Percentiles rank a stretch among this genome's conserved stretches.
These are phyloP conservation scores for Lanius ludovicianus DNA, from an alignment of 2,113 vertebrate species.

Conservation along the genomic window DNA sequence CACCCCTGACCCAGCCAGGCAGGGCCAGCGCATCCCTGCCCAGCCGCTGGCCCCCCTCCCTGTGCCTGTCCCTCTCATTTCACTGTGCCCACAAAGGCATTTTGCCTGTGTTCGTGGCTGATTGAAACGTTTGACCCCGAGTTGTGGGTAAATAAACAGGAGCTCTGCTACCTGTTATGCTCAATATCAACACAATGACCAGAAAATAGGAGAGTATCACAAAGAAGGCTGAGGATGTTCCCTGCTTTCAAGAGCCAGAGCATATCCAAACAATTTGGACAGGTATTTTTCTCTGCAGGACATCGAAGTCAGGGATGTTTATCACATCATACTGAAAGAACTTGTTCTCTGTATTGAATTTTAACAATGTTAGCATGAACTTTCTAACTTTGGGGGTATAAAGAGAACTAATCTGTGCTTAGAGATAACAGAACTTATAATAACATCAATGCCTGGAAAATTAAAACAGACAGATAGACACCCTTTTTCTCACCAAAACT, in stretches of 20 bases:
- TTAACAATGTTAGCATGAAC: neutral
- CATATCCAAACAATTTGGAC: neutral
- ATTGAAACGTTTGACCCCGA: neutral
- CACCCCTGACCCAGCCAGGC: neutral
- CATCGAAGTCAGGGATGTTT: neutral
- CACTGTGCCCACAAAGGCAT: rapidly evolving
- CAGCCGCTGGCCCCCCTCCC: rapidly evolving
- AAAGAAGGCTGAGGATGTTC: neutral
- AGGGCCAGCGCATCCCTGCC: rapidly evolving
- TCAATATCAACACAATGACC: neutral
- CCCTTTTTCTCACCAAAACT: neutral
- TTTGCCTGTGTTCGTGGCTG: neutral
- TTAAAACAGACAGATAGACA: neutral
- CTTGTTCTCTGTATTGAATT: neutral
- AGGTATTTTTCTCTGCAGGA: neutral
- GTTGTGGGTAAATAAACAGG: neutral
- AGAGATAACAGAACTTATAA: neutral
- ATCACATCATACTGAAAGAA: neutral
- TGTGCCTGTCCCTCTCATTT: rapidly evolving
- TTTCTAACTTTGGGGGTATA: neutral
- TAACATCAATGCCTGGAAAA: neutral
- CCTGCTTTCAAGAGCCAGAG: neutral
- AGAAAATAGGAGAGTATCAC: neutral
- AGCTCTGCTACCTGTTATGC: neutral
- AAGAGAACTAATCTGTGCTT: neutral